These are phyloP conservation scores for Percopsis transmontana DNA, from an alignment of 2,113 vertebrate genomes.

Conservation along the genomic window DNA sequence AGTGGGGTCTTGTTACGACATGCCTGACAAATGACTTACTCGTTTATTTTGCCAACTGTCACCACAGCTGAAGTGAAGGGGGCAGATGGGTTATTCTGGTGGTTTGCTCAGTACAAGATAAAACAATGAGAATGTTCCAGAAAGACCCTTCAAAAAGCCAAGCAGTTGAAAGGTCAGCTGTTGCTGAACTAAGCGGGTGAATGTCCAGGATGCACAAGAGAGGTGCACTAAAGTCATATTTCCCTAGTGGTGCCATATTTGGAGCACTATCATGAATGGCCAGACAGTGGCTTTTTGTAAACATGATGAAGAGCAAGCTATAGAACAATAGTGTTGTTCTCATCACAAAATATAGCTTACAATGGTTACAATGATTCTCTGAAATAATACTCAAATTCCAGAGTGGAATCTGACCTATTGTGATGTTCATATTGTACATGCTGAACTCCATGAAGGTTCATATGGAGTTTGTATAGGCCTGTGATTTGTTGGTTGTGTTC, in stretches of 20 bases:
- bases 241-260: neutral
- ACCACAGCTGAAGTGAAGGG: neutral
- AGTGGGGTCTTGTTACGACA: conserved; percentile 8
- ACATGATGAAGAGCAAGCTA: no score
- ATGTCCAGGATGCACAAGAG: neutral
- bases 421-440: no score
- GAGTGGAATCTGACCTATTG: no score
- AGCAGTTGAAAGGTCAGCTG: neutral
- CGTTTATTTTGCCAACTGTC: conserved; percentile 16
- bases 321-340: no score
- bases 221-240: neutral
- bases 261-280: neutral
- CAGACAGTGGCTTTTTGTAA: neutral
- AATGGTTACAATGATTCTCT: neutral
- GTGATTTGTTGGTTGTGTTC: no score
- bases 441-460: no score
- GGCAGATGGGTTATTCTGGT: no score
- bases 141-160: neutral
- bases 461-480: no score
- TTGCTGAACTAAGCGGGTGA: neutral
- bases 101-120: conserved; percentile 9
- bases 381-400: neutral
- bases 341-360: neutral
- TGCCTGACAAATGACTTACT: conserved; percentile 18
- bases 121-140: conserved; percentile 32